Evolutionary conservation across 2,888 invertebrate species (phyloP).

Genomic region (Chironomus riparius): DNA sequence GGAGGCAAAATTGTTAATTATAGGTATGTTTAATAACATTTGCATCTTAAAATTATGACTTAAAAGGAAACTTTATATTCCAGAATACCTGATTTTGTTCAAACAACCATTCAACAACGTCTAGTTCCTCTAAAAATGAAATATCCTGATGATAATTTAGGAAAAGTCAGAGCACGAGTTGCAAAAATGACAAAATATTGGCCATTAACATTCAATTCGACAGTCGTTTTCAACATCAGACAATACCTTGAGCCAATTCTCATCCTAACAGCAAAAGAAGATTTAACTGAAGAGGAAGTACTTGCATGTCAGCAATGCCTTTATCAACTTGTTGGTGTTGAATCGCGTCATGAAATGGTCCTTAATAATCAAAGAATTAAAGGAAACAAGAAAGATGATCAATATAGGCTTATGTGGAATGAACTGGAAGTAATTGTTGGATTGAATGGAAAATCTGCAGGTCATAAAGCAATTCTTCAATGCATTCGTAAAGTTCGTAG

Average conservation of each 20-base stretch:
- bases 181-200: constrained; percentile 76
- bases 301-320: constrained; percentile 79
- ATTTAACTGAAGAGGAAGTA: constrained; percentile 75
- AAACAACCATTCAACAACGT: constrained; percentile 75
- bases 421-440: constrained; percentile 79
- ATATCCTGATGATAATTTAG: constrained; percentile 40
- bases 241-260: constrained; percentile 77
- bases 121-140: constrained; percentile 57
- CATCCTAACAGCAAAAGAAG: constrained; percentile 69
- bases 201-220: constrained; percentile 82
- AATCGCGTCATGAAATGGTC: constrained; percentile 74
- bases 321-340: constrained; percentile 67
- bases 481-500: constrained; percentile 67
- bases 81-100: constrained; percentile 72
- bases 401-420: constrained; percentile 82
- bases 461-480: constrained; percentile 67
- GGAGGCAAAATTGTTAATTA: constrained; percentile 94
- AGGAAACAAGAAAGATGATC: constrained; percentile 64
- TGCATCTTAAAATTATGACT: background rate
- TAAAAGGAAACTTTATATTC: constrained; percentile 30
- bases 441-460: constrained; percentile 64
- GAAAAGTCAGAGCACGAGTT: constrained; percentile 58
- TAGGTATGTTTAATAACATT: constrained; percentile 39
- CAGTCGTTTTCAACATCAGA: constrained; percentile 76
- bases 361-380: constrained; percentile 42